Evolutionary conservation across 2,888 invertebrate genomes (phyloP).

Genomic region (Tenodera sinensis): DNA sequence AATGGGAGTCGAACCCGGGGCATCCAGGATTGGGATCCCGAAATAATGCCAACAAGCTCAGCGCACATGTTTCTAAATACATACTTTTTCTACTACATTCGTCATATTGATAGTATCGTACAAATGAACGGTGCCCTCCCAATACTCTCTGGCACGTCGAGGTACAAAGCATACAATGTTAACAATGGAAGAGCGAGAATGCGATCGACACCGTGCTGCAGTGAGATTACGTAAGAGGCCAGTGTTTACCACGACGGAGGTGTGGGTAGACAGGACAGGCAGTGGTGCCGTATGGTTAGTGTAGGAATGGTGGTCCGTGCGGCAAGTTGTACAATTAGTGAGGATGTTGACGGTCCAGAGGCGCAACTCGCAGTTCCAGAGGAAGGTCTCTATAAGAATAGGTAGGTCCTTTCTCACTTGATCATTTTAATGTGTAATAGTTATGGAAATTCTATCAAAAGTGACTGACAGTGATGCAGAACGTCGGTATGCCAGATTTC

Average conservation of each 20-base stretch:
- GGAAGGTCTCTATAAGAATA: constrained; percentile 42
- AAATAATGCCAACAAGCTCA: too few species aligned
- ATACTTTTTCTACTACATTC: too few species aligned
- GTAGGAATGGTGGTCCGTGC: not conserved
- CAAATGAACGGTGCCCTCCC: too few species aligned
- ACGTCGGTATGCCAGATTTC: too few species aligned
- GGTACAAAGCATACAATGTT: too few species aligned
- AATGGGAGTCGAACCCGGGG: too few species aligned
- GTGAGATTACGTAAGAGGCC: not conserved
- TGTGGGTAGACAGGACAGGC: not conserved
- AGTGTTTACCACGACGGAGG: not conserved
- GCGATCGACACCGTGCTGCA: not conserved
- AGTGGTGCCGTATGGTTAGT: not conserved
- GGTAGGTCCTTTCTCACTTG: constrained; percentile 35
- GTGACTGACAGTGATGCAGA: too few species aligned
- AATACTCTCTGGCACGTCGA: too few species aligned
- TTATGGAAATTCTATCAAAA: too few species aligned
- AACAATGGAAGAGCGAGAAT: not conserved
- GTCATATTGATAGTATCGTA: too few species aligned
- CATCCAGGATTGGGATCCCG: too few species aligned
- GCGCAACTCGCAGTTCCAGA: constrained; percentile 39
- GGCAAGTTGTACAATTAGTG: not conserved
- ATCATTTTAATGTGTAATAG: not conserved
- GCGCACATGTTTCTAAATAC: too few species aligned
- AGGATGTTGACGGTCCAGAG: constrained; percentile 27